phyloP scores from a whole-genome alignment of 2,797 vertebrate species.

The Lepidocolaptes lacrymiger region DNA sequence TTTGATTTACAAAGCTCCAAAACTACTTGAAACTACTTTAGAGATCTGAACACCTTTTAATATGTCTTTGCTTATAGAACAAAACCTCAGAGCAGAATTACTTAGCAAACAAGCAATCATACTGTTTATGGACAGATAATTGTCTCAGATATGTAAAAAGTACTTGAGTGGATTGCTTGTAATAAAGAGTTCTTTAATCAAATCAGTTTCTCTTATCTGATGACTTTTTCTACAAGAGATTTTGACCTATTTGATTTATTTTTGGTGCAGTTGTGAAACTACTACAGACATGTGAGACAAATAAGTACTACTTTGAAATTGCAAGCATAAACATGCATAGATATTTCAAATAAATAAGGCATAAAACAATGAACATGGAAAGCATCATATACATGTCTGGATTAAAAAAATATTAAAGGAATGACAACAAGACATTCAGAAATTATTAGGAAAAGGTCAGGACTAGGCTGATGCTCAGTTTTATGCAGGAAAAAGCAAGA shows the following conservation, averaged over 20 bases:
- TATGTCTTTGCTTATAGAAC: not conserved
- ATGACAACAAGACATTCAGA: not conserved
- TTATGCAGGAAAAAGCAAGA: not conserved
- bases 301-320: not conserved
- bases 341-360: not conserved
- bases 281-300: not conserved
- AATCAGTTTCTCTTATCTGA: not conserved
- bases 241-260: not conserved
- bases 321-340: not conserved
- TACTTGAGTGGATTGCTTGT: not conserved
- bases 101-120: not conserved
- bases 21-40: constrained; percentile 25
- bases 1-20: constrained; percentile 38
- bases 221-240: not conserved
- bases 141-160: not conserved
- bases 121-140: not conserved
- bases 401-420: not conserved
- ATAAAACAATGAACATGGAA: not conserved
- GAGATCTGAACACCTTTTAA: not conserved
- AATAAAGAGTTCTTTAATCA: not conserved
- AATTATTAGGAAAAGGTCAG: not conserved
- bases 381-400: not conserved
- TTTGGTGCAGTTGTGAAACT: not conserved
- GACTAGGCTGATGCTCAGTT: not conserved
- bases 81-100: not conserved